Evolutionary conservation across 2,797 vertebrate species (phyloP).

Genomic region (Gallinago nigripennis): DNA sequence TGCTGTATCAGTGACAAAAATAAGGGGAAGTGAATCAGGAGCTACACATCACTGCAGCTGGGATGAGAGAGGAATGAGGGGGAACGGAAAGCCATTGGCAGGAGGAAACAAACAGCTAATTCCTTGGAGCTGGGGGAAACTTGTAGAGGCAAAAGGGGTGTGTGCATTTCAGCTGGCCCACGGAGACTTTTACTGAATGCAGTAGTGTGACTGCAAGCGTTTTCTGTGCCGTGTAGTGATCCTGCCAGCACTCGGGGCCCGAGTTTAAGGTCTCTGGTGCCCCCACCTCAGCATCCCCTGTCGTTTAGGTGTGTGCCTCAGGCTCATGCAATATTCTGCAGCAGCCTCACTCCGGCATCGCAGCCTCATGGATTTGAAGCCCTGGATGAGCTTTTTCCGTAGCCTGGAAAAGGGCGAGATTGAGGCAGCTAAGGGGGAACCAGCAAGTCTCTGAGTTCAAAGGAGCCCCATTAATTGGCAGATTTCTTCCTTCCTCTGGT

Average conservation of each 20-base stretch:
- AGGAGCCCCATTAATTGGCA: not conserved
- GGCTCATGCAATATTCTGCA: accelerated
- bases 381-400: not conserved
- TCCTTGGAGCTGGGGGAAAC: not conserved
- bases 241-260: not conserved
- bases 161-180: not conserved
- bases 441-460: not conserved
- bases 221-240: not conserved
- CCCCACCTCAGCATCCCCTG: not conserved
- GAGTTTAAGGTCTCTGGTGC: not conserved
- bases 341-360: not conserved
- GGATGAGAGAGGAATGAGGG: not conserved
- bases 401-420: not conserved
- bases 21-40: conserved; percentile 2
- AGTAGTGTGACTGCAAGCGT: not conserved
- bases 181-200: not conserved
- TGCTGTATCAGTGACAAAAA: not conserved
- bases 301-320: not conserved
- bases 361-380: not conserved
- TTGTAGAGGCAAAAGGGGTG: not conserved
- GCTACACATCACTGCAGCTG: not conserved
- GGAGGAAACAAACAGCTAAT: not conserved
- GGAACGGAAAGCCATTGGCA: not conserved
- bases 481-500: not conserved
- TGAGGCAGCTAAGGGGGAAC: not conserved